A percentile compares a stretch with the other conserved stretches of the same genome.
phyloP scores from a whole-genome alignment of 2,113 vertebrate species.

The Typhlomys cinereus region DNA sequence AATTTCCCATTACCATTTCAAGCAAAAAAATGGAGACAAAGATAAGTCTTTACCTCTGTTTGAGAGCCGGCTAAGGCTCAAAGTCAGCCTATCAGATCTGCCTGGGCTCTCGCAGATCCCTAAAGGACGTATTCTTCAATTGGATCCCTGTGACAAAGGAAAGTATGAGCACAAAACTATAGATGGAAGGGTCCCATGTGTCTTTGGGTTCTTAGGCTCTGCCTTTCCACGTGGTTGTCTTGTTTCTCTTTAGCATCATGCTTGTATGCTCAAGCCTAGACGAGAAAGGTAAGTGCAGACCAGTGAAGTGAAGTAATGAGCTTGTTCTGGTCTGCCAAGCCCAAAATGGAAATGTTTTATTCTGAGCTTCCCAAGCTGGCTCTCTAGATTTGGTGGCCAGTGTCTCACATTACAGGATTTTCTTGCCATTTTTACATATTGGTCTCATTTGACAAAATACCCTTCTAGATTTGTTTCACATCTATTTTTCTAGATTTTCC shows the following conservation, averaged over 20 bases:
- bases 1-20: background rate
- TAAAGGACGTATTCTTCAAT: background rate
- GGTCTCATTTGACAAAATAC: slow-evolving; percentile 16
- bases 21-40: background rate
- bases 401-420: background rate
- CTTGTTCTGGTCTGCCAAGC: background rate
- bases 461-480: background rate
- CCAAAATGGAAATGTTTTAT: slow-evolving; percentile 56
- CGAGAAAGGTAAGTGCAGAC: slow-evolving; percentile 50
- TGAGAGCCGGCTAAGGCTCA: background rate
- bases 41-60: background rate
- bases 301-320: slow-evolving; percentile 3
- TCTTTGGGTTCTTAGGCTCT: background rate
- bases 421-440: slow-evolving; percentile 32
- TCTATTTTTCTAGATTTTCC: background rate
- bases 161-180: background rate
- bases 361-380: background rate
- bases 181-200: background rate
- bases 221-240: background rate
- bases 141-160: background rate
- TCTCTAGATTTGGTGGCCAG: background rate
- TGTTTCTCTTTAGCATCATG: background rate
- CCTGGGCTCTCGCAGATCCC: background rate
- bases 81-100: background rate
- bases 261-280: slow-evolving; percentile 1